phyloP scores from a whole-genome alignment of 1,140 invertebrate genomes.

The Ceratitis capitata region DNA sequence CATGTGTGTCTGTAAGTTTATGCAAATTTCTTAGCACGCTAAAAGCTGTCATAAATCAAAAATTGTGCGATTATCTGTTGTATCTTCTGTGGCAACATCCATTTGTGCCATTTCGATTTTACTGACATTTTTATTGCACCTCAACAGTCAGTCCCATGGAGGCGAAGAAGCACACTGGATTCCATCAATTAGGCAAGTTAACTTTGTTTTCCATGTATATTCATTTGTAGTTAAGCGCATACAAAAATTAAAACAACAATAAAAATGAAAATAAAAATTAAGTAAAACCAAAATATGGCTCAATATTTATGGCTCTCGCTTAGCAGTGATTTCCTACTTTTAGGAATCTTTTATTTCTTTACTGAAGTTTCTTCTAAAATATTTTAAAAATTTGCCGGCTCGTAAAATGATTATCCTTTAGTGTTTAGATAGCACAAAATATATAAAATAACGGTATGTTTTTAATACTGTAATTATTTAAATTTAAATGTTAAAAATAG shows the following conservation, averaged over 20 bases:
- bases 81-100: slow-evolving; percentile 10
- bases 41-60: slow-evolving; percentile 36
- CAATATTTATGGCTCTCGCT: background rate
- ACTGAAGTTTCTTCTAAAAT: background rate
- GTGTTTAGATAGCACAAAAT: too few species aligned
- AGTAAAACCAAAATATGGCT: background rate
- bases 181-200: background rate
- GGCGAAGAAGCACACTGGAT: background rate
- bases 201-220: background rate
- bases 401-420: too few species aligned
- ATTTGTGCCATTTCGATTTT: slow-evolving; percentile 34
- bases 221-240: background rate
- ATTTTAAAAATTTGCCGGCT: background rate
- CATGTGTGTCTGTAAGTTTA: too few species aligned
- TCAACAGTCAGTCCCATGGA: too few species aligned
- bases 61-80: slow-evolving; percentile 26
- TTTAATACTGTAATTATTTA: too few species aligned
- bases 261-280: background rate
- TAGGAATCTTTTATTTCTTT: background rate
- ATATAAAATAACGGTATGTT: too few species aligned
- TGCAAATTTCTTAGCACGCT: background rate
- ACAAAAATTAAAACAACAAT: background rate
- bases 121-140: slow-evolving; percentile 35
- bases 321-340: background rate
- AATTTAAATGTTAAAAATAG: too few species aligned